These are phyloP conservation scores for Cisticola juncidis DNA, from an alignment of 2,113 vertebrate species.

Conservation along the genomic window DNA sequence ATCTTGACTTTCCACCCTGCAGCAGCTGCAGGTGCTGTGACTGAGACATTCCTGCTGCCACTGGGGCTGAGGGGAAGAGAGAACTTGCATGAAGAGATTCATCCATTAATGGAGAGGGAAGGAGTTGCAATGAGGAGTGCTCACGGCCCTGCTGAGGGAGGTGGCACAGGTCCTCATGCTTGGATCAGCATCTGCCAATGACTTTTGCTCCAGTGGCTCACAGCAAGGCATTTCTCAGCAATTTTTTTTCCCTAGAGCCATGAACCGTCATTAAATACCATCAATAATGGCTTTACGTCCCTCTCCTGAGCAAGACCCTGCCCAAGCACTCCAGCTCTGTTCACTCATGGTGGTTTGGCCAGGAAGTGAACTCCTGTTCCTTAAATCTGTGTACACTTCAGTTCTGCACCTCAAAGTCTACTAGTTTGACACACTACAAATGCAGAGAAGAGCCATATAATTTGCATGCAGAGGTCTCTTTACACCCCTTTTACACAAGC, in stretches of 20 bases:
- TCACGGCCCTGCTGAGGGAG: neutral
- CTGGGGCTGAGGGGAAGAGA: constrained; percentile 36
- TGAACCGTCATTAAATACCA: neutral
- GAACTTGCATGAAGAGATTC: neutral
- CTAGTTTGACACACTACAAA: neutral
- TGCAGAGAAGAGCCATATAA: neutral
- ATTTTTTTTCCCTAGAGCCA: neutral
- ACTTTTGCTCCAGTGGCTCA: neutral
- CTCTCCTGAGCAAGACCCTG: neutral
- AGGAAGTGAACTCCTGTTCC: neutral
- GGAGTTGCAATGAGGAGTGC: neutral
- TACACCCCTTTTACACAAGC: neutral
- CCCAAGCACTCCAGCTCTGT: neutral
- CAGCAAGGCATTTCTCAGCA: neutral
- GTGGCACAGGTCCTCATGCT: neutral
- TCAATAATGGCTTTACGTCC: neutral
- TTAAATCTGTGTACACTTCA: neutral
- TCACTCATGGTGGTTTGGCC: neutral
- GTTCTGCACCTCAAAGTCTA: neutral
- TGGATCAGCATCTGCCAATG: neutral
- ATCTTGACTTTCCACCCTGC: constrained; percentile 80
- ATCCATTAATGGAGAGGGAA: neutral
- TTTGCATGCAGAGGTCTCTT: neutral
- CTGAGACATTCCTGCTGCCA: neutral
- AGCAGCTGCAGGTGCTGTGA: constrained; percentile 77